phyloP scores from a whole-genome alignment of 2,797 vertebrate genomes.

The Intellagama lesueurii region DNA sequence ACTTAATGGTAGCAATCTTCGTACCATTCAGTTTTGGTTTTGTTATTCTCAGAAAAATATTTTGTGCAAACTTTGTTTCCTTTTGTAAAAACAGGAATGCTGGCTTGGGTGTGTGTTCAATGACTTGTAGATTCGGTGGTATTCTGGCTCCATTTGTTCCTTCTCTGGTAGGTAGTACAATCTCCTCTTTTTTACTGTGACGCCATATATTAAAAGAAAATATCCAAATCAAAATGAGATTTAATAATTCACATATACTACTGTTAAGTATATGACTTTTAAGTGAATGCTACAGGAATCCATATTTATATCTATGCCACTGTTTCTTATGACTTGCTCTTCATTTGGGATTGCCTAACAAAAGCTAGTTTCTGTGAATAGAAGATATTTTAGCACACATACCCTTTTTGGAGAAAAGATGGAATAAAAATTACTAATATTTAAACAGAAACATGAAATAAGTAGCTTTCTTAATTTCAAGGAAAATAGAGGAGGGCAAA shows the following conservation, averaged over 20 bases:
- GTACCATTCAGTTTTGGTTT: neutral
- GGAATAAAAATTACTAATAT: neutral
- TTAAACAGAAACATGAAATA: neutral
- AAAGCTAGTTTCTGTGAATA: neutral
- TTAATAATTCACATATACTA: neutral
- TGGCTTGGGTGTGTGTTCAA: conserved; percentile 89
- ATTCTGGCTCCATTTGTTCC: conserved; percentile 90
- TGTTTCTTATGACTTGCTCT: neutral
- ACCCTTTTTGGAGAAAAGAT: neutral
- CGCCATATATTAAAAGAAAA: neutral
- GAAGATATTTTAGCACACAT: neutral
- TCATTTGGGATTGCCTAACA: neutral
- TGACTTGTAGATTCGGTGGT: conserved; percentile 90
- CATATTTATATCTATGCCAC: neutral
- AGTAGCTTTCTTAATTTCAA: neutral
- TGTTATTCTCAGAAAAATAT: neutral
- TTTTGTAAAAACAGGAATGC: conserved; percentile 82
- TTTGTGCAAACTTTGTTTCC: neutral
- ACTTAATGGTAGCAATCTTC: neutral
- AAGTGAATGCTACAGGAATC: neutral
- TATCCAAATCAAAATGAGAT: neutral
- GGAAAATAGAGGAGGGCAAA: no score
- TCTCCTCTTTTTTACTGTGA: neutral
- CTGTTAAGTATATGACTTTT: neutral
- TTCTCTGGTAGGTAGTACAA: conserved; percentile 80